Evolutionary conservation across 1,140 invertebrate species (phyloP), one percentile per base, ranked within the genome.

Genomic region (Anoplolepis gracilipes): DNA sequence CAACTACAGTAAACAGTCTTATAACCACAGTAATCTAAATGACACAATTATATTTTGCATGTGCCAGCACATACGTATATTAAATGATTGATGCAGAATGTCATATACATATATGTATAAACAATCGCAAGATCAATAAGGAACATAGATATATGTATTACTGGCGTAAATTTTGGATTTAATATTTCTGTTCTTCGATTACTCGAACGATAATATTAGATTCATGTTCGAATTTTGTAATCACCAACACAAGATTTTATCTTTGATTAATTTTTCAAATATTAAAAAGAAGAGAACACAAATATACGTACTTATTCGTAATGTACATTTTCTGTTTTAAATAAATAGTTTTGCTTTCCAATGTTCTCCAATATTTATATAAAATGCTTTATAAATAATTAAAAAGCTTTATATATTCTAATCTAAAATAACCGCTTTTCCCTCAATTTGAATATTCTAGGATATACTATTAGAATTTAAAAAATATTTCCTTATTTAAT

Each of bases 111-210:
- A 64, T 6, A 42, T 36, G 46, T 73, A 82, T 72, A 73, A 82
- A 82, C 65, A 82, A 82, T 82, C 8, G 13, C 36, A 19, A 19
- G 67, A 82, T 82, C 78, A 55, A 82, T 82, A 82, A 36, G 16
- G 16, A 13, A 82, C n/a, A n/a, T n/a, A 25, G 25, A 33, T 73
- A 82, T 25, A 39, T 42, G 61, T n/a, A 59, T 59, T 39, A 73
- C 53, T 72, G 53, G 72, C 78, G 78, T 73, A 33, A 70, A 42
- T 57, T 81, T 82, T 82, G 67, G 67, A 46, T 46, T 6, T 46
- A 33, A 72, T 61, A 39, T 42, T 42, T 59, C 33, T 53, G 39
- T 5, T 81, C 19, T 55, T 49, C 46, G 25, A 13, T 30, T 22
- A 59, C 36, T 28, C 11, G 33, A 28, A 30, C 4, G 2, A 59